Evolutionary conservation across 2,888 invertebrate species (phyloP), one percentile per base, ranked within the genome.

Genomic region (Phortica okadai): DNA sequence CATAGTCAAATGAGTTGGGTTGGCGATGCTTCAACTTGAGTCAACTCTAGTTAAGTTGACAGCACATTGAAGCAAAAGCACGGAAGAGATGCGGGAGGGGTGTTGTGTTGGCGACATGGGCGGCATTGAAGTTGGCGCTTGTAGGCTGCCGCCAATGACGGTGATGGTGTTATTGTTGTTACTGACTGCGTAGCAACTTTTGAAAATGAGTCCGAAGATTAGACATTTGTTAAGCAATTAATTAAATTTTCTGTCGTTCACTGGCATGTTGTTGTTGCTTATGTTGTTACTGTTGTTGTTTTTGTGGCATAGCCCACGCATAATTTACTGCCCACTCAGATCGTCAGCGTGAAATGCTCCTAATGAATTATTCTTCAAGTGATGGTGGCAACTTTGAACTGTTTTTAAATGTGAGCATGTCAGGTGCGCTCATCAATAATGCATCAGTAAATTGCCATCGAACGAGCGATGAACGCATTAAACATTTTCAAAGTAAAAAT

Each of bases 191-290:
- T n/a, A 16, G n/a, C 41, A 10, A n/a, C 42, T 75, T 4, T 33
- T n/a, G 66, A 11, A 21, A 54, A 56, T 69, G 25, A 54, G 33
- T 25, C 54, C 85, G 88, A 88, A 86, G 88, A 86, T 86, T 86
- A 88, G 88, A 89, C 88, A 87, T 87, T 87, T 89, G 88, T 84
- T 85, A 82, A 82, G 85, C 89, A 89, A 88, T 88, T 88, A 88
- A 88, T 88, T 89, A 79, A 76, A 76, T 79, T 76, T 78, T 45
- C 10, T 16, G n/a, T 70, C n/a, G 50, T 14, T 50, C 14, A 14
- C 21, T 70, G 6, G 6, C 69, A 44, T 45, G 44, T 50, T n/a
- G 45, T 45, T 50, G 21, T 21, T 42, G 45, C 2, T 33, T 0
- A 14, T 56, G 7, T 56, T 56, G 8, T 54, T 56, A 0, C 33